Evolutionary conservation across 2,113 vertebrate species (phyloP).

Genomic region (Chascanopsetta lugubris): DNA sequence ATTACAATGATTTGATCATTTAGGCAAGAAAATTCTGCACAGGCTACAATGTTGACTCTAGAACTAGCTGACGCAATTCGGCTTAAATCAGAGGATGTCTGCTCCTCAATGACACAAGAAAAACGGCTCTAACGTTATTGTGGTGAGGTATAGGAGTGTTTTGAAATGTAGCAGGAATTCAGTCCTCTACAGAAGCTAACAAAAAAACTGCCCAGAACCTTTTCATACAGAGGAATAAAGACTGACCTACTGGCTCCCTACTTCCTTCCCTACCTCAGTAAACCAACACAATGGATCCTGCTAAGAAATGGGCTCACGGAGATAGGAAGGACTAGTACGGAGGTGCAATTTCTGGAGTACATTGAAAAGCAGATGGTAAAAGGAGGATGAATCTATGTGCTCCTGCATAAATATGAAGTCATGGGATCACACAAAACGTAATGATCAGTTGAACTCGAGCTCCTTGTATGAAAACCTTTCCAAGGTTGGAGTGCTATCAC

Average conservation of each 20-base stretch:
- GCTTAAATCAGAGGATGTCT: neutral
- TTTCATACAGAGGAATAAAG: neutral
- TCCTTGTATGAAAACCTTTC: neutral
- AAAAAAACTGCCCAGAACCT: neutral
- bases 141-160: neutral
- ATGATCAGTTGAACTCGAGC: neutral
- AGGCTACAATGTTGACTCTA: neutral
- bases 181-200: neutral
- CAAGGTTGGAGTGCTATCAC: neutral
- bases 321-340: neutral
- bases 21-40: neutral
- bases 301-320: neutral
- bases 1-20: constrained; percentile 1
- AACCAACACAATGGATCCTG: neutral
- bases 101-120: neutral
- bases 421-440: neutral
- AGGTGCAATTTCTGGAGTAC: no score
- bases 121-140: neutral
- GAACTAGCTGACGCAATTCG: constrained; percentile 1
- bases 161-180: neutral
- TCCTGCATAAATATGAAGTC: neutral
- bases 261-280: no score
- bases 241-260: no score
- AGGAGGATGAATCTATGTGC: neutral
- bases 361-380: neutral